Evolutionary conservation across 2,888 invertebrate species (phyloP), one percentile per base, ranked within the genome.

Genomic region (Temnothorax unifasciatus): DNA sequence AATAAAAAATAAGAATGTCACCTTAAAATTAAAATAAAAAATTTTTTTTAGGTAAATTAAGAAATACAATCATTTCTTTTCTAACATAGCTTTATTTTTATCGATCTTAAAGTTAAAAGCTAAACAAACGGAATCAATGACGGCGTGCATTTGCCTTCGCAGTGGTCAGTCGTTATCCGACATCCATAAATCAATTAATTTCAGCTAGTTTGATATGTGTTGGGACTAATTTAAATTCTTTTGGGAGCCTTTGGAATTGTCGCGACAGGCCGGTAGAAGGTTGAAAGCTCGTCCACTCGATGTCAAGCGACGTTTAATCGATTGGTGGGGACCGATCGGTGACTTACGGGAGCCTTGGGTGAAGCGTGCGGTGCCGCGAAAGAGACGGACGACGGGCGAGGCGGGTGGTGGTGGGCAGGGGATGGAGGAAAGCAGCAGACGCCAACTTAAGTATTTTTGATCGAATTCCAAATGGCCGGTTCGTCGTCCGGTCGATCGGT

Each of bases 361-460:
- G 74, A 77, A 84, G 61, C 54, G 76, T 73, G 50, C 66, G 81
- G 38, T 41, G 47, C 38, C 57, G 11, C 52, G 59, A 74, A 74
- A 59, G 77, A 81, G 68, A 29, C 29, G 29, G 3, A 29, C 29
- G 68, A 68, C 47, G 44, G 74, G 64, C 84, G 83, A 73, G 84
- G 76, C 74, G 74, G 84, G 77, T 50, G 63, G 54, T 21, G 34
- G 54, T 44, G 61, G 68, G 57, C 52, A 82, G 79, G 73, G 69
- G 63, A 66, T 69, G 79, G 85, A 83, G 89, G 89, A 88, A 90
- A 90, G 90, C 90, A 91, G 93, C 90, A 92, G 94, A 94, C 94
- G 94, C 94, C 94, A 94, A 94, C 94, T 93, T 92, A 94, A 94
- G 93, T 94, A 95, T 95, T 94, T 95, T 93, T 93, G 93, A 94